A percentile compares a stretch with the other conserved stretches of the same genome.
Evolutionary conservation across 2,797 vertebrate species (phyloP).

Genomic region (Tapirus indicus): DNA sequence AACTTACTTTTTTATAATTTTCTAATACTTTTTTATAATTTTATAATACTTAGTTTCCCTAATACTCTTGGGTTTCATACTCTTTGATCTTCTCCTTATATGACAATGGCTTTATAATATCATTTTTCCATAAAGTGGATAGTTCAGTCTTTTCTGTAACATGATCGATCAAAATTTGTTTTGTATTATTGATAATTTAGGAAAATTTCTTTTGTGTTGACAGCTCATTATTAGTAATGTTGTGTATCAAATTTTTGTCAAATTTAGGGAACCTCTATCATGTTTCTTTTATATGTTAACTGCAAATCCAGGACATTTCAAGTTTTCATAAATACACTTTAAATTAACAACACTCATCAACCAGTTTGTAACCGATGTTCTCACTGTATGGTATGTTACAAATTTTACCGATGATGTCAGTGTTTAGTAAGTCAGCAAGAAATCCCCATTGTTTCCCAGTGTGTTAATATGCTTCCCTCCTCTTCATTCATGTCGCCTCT

Average conservation of each 20-base stretch:
- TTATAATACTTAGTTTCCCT: not conserved
- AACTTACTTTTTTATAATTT: not conserved
- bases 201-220: not conserved
- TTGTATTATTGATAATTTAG: not conserved
- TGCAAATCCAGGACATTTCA: not conserved
- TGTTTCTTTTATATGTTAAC: not conserved
- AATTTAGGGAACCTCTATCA: not conserved
- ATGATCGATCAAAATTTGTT: not conserved
- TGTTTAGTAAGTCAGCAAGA: not conserved
- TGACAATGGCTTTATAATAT: not conserved
- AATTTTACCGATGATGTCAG: not conserved
- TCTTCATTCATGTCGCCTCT: not conserved
- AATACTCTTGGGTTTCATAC: not conserved
- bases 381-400: not conserved
- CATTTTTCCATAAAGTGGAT: not conserved
- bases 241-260: not conserved
- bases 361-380: no score
- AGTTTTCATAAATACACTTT: not conserved
- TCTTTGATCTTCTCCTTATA: not conserved
- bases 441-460: not conserved
- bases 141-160: not conserved
- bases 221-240: not conserved
- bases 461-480: rapidly evolving
- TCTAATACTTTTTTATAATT: not conserved
- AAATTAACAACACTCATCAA: not conserved